These are phyloP conservation scores for Echinarachnius parma DNA, from an alignment of 53 echinoderm and acorn worm genomes.

Conservation along the genomic window DNA sequence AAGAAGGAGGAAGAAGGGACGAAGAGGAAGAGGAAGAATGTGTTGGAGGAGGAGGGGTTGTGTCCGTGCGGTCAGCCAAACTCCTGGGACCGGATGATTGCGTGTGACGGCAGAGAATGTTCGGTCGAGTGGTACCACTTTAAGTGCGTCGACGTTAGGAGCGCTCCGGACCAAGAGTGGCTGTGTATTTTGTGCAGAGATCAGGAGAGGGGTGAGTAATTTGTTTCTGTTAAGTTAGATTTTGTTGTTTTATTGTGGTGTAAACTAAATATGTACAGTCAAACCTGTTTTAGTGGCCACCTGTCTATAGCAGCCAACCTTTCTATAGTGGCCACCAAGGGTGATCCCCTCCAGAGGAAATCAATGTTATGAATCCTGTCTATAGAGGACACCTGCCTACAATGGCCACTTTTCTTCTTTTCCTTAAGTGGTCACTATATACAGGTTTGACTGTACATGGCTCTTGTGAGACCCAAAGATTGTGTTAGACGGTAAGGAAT, in stretches of 20 bases:
- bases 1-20: constrained; percentile 1
- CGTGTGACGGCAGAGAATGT: constrained; percentile 32
- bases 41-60: constrained; percentile 5
- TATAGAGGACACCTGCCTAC: too few relatives aligned
- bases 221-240: too few relatives aligned
- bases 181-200: constrained; percentile 37
- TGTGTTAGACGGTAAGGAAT: constrained; percentile 23
- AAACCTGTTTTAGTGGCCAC: too few relatives aligned
- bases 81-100: constrained; percentile 41
- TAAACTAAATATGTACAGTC: too few relatives aligned
- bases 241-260: too few relatives aligned
- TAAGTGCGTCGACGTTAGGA: constrained; percentile 26
- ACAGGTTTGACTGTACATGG: too few relatives aligned
- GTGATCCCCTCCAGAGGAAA: too few relatives aligned
- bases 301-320: too few relatives aligned
- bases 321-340: too few relatives aligned
- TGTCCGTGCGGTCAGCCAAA: constrained; percentile 43
- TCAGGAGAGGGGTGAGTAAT: constrained; percentile 7
- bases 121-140: constrained; percentile 40
- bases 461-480: constrained; percentile 38
- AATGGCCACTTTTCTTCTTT: too few relatives aligned
- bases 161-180: constrained; percentile 28
- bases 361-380: too few relatives aligned
- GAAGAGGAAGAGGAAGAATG: constrained; percentile 1
- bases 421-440: too few relatives aligned